Evolutionary conservation across 2,888 invertebrate genomes (phyloP).

Genomic region (Slavum lentiscoides): DNA sequence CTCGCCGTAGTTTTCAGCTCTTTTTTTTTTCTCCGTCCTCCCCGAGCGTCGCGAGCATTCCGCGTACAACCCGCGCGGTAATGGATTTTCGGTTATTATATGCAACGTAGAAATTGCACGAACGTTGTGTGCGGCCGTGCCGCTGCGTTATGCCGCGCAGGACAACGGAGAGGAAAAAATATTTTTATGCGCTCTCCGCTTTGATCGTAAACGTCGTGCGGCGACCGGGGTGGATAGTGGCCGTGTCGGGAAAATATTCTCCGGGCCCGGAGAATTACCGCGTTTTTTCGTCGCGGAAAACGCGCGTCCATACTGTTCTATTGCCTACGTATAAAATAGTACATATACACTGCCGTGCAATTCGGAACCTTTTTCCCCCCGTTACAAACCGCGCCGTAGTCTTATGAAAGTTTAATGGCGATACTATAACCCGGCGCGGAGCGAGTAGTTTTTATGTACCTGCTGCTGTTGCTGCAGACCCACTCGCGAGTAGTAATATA

Average conservation of each 20-base stretch:
- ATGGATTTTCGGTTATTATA: conserved; percentile 13
- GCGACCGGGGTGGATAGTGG: too few relatives aligned
- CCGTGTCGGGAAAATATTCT: too few relatives aligned
- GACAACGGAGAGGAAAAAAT: background rate
- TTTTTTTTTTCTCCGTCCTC: too few relatives aligned
- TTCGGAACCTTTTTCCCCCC: conserved; percentile 8
- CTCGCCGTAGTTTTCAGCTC: background rate
- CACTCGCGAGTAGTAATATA: background rate
- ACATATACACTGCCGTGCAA: too few relatives aligned
- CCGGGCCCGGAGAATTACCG: too few relatives aligned
- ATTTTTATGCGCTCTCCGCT: background rate
- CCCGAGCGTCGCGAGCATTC: too few relatives aligned
- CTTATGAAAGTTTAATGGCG: conserved; percentile 46
- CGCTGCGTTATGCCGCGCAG: too few relatives aligned
- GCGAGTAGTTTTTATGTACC: conserved; percentile 19
- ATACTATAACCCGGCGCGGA: background rate
- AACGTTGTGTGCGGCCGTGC: background rate
- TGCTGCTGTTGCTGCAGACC: conserved; percentile 1
- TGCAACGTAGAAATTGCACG: background rate
- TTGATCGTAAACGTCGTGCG: background rate
- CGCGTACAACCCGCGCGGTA: too few relatives aligned
- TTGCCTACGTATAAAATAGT: too few relatives aligned
- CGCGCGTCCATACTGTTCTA: conserved; percentile 1
- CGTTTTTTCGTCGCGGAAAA: background rate
- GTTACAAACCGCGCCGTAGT: conserved; percentile 4